Conservation (phyloP, 2,888 invertebrate species). For the Myopa tessellatipennis region DNA sequence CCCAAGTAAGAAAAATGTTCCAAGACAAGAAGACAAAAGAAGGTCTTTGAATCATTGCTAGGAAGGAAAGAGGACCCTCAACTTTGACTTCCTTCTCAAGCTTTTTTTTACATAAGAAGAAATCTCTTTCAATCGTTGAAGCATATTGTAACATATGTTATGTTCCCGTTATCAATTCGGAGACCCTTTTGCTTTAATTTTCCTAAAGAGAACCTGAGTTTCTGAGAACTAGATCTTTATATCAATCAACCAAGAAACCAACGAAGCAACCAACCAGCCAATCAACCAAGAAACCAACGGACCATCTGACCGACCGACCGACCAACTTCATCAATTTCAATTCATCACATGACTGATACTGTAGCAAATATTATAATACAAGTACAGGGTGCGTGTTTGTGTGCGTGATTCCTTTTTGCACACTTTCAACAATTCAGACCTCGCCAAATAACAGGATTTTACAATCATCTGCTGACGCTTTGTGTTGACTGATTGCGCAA, state of each 20-base stretch:
- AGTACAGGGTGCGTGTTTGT: background rate
- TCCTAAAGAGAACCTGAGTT: no score
- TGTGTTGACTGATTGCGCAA: constrained; percentile 47
- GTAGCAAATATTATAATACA: background rate
- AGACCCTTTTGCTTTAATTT: background rate
- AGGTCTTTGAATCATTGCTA: no score
- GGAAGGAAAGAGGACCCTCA: no score
- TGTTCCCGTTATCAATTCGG: no score
- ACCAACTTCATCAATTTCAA: constrained; percentile 9
- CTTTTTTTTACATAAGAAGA: no score
- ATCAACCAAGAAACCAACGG: background rate
- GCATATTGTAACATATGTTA: no score
- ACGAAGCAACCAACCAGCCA: background rate
- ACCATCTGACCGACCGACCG: background rate
- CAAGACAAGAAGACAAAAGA: no score
- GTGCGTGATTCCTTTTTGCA: constrained; percentile 45
- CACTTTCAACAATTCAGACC: constrained; percentile 61
- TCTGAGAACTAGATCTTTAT: no score
- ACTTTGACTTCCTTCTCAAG: no score
- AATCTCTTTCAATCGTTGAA: no score
- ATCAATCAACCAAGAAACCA: background rate
- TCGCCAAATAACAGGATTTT: constrained; percentile 47
- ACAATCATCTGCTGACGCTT: constrained; percentile 51
- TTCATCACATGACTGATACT: constrained; percentile 14
- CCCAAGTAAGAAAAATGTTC: no score